These are phyloP conservation scores for Peribatodes rhomboidaria DNA, from an alignment of 2,888 invertebrate species.

Conservation along the genomic window DNA sequence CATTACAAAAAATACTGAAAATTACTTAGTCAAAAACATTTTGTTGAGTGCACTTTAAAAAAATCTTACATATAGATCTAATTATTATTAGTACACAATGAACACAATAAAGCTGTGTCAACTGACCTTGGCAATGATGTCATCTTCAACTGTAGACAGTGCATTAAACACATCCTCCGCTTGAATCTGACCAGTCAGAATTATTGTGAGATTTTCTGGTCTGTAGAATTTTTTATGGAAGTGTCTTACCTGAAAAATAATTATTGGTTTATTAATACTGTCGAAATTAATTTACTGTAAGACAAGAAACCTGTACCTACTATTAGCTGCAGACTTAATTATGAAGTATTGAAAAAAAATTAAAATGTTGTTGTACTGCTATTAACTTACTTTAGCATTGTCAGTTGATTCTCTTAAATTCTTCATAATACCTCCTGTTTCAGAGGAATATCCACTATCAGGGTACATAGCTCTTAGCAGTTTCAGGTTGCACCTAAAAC, in stretches of 20 bases:
- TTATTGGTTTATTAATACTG: too few relatives aligned
- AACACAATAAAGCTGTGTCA: background rate
- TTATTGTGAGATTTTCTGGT: conserved; percentile 94
- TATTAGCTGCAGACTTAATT: too few relatives aligned
- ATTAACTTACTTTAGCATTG: conserved; percentile 90
- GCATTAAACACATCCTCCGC: conserved; percentile 91
- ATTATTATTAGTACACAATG: too few relatives aligned
- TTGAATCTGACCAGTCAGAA: conserved; percentile 93
- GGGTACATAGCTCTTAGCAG: conserved; percentile 92
- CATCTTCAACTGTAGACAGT: conserved; percentile 90
- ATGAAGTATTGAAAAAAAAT: too few relatives aligned
- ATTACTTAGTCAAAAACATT: too few relatives aligned
- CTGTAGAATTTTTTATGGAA: conserved; percentile 96
- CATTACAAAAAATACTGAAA: too few relatives aligned
- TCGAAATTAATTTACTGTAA: too few relatives aligned
- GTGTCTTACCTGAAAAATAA: conserved; percentile 86
- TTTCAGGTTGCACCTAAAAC: conserved; percentile 86
- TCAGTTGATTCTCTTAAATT: conserved; percentile 93
- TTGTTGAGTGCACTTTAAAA: too few relatives aligned
- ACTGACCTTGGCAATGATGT: conserved; percentile 89
- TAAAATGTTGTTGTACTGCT: background rate
- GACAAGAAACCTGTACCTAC: background rate
- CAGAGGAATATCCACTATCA: conserved; percentile 92
- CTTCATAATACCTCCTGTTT: conserved; percentile 94
- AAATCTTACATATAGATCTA: too few relatives aligned